A percentile compares a stretch with the other conserved stretches of the same genome.
phyloP scores from a whole-genome alignment of 2,797 vertebrate genomes.

The Tarsius wallacei region DNA sequence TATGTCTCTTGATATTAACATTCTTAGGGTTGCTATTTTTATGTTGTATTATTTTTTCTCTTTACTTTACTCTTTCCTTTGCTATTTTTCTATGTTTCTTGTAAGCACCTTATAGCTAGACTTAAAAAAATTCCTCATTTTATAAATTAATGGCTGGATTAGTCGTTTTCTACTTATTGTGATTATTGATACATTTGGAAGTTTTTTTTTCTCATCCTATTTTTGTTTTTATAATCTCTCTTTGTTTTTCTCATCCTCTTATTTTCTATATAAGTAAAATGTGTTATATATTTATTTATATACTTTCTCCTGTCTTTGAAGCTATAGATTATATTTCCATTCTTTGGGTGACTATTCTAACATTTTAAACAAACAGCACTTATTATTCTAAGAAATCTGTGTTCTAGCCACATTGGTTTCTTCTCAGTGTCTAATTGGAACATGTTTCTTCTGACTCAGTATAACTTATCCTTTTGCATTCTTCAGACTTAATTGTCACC shows the following conservation, averaged over 20 bases:
- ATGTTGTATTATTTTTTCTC: not conserved
- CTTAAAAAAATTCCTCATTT: not conserved
- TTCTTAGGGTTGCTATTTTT: conserved; percentile 25
- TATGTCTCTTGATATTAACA: not conserved
- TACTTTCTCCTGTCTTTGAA: not conserved
- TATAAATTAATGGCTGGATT: not conserved
- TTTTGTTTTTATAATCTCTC: not conserved
- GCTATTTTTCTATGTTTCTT: conserved; percentile 18
- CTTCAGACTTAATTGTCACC: not conserved
- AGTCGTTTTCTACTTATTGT: not conserved
- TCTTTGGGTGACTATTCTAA: conserved; percentile 27
- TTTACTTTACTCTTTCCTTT: conserved; percentile 12
- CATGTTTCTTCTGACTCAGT: not conserved
- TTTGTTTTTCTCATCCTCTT: not conserved
- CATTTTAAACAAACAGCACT: not conserved
- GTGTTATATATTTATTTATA: conserved; percentile 45
- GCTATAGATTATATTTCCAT: conserved; percentile 1
- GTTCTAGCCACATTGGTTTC: not conserved
- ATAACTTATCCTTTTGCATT: not conserved
- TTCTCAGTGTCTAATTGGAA: not conserved
- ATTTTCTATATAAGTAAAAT: conserved; percentile 1
- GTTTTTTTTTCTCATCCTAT: conserved; percentile 5
- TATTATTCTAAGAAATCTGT: conserved; percentile 26
- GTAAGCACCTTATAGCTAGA: not conserved
- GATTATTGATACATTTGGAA: not conserved